These are phyloP conservation scores for Nemapogon koenigi DNA, from an alignment of 2,888 invertebrate species.

Conservation along the genomic window DNA sequence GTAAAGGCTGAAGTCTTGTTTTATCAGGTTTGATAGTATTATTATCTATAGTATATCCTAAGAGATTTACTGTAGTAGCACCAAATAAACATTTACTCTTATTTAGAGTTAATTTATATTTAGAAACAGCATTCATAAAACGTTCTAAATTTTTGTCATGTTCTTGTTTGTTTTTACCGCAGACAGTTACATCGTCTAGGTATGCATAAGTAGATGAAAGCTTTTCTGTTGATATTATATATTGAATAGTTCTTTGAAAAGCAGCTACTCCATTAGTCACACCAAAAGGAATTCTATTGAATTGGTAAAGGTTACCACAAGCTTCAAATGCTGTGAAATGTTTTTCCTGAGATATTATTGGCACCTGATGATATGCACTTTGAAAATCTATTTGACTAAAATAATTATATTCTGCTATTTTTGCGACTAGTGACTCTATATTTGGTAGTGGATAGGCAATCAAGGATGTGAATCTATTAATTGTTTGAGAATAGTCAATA, in stretches of 20 bases:
- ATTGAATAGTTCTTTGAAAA: constrained; percentile 3
- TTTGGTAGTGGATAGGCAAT: constrained; percentile 1
- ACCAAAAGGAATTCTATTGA: constrained; percentile 4
- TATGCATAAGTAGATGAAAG: background rate
- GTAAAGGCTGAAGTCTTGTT: background rate
- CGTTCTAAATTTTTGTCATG: background rate
- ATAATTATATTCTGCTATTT: background rate
- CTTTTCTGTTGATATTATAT: background rate
- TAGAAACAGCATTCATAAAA: background rate
- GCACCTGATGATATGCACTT: constrained; percentile 1
- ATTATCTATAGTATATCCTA: background rate
- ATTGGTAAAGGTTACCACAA: background rate
- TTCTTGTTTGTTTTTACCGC: background rate
- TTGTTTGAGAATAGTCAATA: constrained; percentile 4
- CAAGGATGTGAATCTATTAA: constrained; percentile 1
- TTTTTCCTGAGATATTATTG: background rate
- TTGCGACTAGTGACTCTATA: background rate
- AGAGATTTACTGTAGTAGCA: background rate
- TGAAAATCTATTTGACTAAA: background rate
- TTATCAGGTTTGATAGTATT: background rate
- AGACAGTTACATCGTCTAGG: background rate
- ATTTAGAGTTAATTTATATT: background rate
- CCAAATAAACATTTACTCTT: background rate
- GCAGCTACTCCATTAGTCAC: constrained; percentile 1
- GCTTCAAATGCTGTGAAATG: constrained; percentile 6